Base-by-base conservation (phyloP, 2,113 vertebrate genomes). In the Istiophorus platypterus region DNA sequence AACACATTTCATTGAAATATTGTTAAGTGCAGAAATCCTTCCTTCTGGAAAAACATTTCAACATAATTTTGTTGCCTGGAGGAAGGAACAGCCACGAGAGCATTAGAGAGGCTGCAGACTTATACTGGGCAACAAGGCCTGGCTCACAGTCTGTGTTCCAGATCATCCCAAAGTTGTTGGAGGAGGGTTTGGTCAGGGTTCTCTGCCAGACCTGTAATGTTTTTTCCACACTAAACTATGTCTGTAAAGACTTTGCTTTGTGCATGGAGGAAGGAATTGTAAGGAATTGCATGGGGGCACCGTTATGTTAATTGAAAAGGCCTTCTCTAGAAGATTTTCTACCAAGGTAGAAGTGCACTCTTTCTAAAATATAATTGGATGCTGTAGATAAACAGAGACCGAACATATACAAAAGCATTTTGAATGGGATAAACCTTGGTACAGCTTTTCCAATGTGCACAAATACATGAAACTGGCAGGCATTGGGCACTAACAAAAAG, bases 91-190 rank as follows among this genome's bases (percentile, higher is more conserved):
- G 49, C 57, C 56, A 31, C 34, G 31, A 56, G 27, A 70, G 22
- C 8, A 14, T 61, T 31, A 51, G 24, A 61, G 61, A 58, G 29
- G 27, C 31, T 0, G 0, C 13, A 10, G 31, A 34, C 39, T 74
- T 39, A 24, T 70, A 24, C 42, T 59, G 34, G 67, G 24, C 4
- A 27, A 72, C 42, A 37, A 15, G 11, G 6, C 2, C 57, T 64
- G 47, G 57, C 29, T 69, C 63, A 31, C 31, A 56, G 39, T 42
- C 41, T 1, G 39, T 31, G 41, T 52, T 76, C 52, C 20, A 80
- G 0, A n/a, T 65, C 17, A 17, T 37, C 39, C 24, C 31, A 34
- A 20, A 59, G 26, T 18, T 61, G 31, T 37, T 54, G 42, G 11
- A 51, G 49, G 27, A 49, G 41, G 42, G 61, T 66, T 22, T 61